These are phyloP conservation scores for Andrena marginata DNA, from an alignment of 2,888 invertebrate genomes.

Conservation along the genomic window DNA sequence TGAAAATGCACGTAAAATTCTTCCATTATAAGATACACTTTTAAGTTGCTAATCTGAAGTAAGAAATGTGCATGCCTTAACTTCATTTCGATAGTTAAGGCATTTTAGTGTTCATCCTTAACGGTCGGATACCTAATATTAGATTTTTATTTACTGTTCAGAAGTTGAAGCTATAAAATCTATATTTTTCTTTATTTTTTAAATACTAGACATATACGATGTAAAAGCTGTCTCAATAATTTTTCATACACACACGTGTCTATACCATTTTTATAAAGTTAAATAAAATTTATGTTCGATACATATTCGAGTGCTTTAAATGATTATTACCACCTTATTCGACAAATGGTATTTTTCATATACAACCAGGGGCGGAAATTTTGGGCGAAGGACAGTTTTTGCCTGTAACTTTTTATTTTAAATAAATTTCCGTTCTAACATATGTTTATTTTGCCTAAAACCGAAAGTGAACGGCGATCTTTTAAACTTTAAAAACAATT, in stretches of 20 bases:
- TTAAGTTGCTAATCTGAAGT: constrained; percentile 13
- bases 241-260: constrained; percentile 26
- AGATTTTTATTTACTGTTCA: constrained; percentile 20
- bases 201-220: constrained; percentile 13
- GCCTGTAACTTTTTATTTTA: no score
- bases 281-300: constrained; percentile 53
- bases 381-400: no score
- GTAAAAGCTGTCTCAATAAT: constrained; percentile 10
- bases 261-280: constrained; percentile 50
- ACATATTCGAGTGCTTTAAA: constrained; percentile 16
- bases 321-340: neutral
- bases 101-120: constrained; percentile 7
- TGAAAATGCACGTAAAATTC: constrained; percentile 44
- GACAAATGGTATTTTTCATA: neutral
- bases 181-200: constrained; percentile 37
- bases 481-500: no score
- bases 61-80: constrained; percentile 16
- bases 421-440: no score
- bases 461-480: no score
- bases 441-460: no score
- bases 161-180: constrained; percentile 6
- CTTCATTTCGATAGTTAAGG: constrained; percentile 40
- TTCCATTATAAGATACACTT: constrained; percentile 56
- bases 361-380: no score
- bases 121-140: constrained; percentile 5